phyloP scores from a whole-genome alignment of 2,888 invertebrate species.

The Branchellion lobata region DNA sequence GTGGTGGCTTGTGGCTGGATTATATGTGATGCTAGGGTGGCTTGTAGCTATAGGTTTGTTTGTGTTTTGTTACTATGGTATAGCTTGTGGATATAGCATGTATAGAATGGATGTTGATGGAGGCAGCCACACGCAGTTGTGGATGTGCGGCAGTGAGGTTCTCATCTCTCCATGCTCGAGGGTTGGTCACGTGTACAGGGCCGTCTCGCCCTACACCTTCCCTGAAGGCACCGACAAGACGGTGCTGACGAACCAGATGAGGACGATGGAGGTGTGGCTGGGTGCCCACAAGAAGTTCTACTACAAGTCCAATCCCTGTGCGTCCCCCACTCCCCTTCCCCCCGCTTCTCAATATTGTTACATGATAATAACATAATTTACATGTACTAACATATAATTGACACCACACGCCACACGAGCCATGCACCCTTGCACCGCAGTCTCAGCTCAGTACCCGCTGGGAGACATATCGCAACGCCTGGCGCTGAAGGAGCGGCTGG shows the following conservation, averaged over 20 bases:
- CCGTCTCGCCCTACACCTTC: conserved; percentile 89
- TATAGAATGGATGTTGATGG: too few relatives aligned
- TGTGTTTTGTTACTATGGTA: too few relatives aligned
- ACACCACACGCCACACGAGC: neutral
- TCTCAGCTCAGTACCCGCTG: neutral
- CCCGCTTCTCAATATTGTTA: too few relatives aligned
- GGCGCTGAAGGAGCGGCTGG: conserved; percentile 30
- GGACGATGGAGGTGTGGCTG: conserved; percentile 99
- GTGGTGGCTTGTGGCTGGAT: neutral
- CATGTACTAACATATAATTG: too few relatives aligned
- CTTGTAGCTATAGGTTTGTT: too few relatives aligned
- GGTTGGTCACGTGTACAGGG: conserved; percentile 63
- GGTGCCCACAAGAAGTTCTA: conserved; percentile 87
- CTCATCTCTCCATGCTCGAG: conserved; percentile 62
- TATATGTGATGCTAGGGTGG: neutral
- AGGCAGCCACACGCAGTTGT: conserved; percentile 60
- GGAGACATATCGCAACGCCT: conserved; percentile 30
- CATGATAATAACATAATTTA: too few relatives aligned
- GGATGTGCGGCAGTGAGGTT: conserved; percentile 63
- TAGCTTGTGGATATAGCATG: too few relatives aligned
- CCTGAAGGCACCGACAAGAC: conserved; percentile 87
- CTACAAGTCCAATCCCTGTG: conserved; percentile 62
- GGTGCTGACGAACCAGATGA: conserved; percentile 88
- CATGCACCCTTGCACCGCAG: neutral
- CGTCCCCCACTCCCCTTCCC: too few relatives aligned